Evolutionary conservation across 2,888 invertebrate genomes (phyloP), one percentile per base, ranked within the genome.

Genomic region (Galerucella pusilla): DNA sequence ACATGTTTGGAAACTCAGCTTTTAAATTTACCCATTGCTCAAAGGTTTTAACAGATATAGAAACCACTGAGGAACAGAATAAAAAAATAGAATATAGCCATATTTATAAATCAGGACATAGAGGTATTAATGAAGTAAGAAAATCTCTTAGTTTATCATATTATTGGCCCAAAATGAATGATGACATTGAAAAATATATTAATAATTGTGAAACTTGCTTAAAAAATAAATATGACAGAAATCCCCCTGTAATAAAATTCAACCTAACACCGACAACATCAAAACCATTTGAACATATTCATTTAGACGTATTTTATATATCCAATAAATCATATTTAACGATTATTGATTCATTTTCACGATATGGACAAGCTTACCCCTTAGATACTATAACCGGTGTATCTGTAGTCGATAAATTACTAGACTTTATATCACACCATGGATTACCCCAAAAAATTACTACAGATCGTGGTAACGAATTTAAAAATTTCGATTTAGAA

Each of bases 121-220:
- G 72, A 54, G 72, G 72, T 16, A 71, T 71, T 5, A 68, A 68
- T 16, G 72, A n/a, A 71, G 68, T 28, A 49, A 20, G 70, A 57
- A 57, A 57, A 16, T 57, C 57, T 9, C 6, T 16, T 2, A 57
- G n/a, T 14, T 25, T 59, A 57, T 71, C 28, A 66, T 74, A 69
- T 54, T 78, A 78, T 59, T 78, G 76, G 74, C 74, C 79, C 4
- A 71, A 77, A 60, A 75, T 76, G 69, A 59, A 16, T 28, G 66
- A 45, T 16, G 74, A 64, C 35, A 75, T 78, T 25, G 73, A 73
- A 64, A 77, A 77, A 42, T 68, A 68, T n/a, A 73, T 77, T 25
- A 72, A 77, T 16, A 67, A 76, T 20, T 70, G 74, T 20, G 59
- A 57, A 59, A 67, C 72, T n/a, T 75, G 73, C 45, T 28, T 54